phyloP scores from a whole-genome alignment of 2,113 vertebrate species.

The Corydoras maculifer region DNA sequence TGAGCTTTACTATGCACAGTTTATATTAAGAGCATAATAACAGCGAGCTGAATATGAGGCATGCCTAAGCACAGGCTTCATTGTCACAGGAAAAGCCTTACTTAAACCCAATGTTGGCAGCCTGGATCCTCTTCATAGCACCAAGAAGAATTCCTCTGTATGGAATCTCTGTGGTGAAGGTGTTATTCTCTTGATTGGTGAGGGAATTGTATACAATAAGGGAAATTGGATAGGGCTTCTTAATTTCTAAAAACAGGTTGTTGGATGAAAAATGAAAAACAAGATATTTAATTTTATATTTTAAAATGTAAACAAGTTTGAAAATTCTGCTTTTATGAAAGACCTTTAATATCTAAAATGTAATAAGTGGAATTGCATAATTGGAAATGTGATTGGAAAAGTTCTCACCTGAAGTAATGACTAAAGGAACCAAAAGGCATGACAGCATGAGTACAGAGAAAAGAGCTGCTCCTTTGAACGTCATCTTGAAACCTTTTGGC shows the following conservation, averaged over 20 bases:
- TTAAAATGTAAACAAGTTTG: no score
- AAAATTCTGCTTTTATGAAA: no score
- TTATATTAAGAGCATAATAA: no score
- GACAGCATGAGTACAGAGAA: neutral
- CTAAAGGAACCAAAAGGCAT: neutral
- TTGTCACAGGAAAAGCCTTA: neutral
- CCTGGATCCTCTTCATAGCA: constrained; percentile 19
- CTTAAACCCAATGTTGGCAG: neutral
- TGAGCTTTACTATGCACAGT: no score
- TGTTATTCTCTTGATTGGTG: constrained; percentile 12
- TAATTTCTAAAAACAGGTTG: neutral
- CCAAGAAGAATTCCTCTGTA: constrained; percentile 31
- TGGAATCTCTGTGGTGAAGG: constrained; percentile 8
- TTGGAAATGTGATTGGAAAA: no score
- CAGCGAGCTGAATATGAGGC: no score
- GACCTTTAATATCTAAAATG: no score
- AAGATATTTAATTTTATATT: neutral
- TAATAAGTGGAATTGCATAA: neutral
- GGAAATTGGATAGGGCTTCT: constrained; percentile 9
- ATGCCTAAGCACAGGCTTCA: no score
- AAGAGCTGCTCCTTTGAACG: neutral
- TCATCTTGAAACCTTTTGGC: neutral
- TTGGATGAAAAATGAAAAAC: neutral
- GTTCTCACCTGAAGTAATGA: constrained; percentile 1
- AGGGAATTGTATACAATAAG: constrained; percentile 16